Percentiles rank a stretch among this genome's conserved stretches.
These are phyloP conservation scores for Microplitis demolitor DNA, from an alignment of 1,140 invertebrate species.

Conservation along the genomic window DNA sequence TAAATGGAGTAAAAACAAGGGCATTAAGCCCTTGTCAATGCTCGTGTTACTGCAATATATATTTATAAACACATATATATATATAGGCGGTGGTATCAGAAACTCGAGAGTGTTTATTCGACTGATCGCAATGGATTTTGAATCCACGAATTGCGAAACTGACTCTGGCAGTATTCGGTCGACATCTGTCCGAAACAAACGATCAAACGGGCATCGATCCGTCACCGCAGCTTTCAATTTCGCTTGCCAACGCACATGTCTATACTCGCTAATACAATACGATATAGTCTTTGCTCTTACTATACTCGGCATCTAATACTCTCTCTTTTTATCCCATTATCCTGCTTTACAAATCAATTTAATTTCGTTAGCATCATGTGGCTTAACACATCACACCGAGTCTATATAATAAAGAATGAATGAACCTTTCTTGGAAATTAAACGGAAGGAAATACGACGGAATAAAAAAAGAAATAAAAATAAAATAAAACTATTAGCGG, in stretches of 20 bases:
- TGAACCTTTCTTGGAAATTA: not conserved
- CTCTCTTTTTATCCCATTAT: not conserved
- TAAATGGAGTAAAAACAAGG: not conserved
- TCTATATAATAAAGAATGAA: not conserved
- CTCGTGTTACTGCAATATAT: not conserved
- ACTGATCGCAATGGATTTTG: not conserved
- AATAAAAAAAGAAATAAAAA: not conserved
- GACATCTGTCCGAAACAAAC: conserved; percentile 21
- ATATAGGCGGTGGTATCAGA: not conserved
- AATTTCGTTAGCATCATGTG: not conserved
- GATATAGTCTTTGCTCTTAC: not conserved
- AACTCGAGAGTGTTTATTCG: not conserved
- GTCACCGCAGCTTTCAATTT: conserved; percentile 31
- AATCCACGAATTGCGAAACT: conserved; percentile 14
- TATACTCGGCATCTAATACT: not conserved
- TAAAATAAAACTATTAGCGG: not conserved
- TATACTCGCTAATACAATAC: not conserved
- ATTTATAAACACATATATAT: not conserved
- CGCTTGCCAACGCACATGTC: conserved; percentile 5
- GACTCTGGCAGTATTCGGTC: conserved; percentile 22
- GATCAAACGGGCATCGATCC: conserved; percentile 27
- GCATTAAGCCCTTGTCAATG: not conserved
- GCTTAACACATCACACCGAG: not conserved
- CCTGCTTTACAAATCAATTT: not conserved
- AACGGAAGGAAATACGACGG: not conserved